Evolutionary conservation across 2,113 vertebrate species (phyloP).

Genomic region (Istiophorus platypterus): DNA sequence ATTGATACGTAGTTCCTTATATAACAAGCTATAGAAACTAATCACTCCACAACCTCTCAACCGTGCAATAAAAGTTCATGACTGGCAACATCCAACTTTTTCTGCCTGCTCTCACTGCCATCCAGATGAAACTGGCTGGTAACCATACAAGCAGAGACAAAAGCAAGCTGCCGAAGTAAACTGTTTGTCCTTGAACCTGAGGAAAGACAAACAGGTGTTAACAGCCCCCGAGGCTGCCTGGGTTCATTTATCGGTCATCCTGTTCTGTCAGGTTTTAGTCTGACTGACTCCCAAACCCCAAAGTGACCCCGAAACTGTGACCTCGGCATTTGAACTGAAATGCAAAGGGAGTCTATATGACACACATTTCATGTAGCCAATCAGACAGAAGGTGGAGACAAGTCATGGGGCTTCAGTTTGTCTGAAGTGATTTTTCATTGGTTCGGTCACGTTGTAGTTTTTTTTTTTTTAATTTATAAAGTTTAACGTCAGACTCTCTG

Average conservation of each 20-base stretch:
- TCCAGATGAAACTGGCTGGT: slow-evolving; percentile 71
- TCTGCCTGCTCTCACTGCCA: slow-evolving; percentile 26
- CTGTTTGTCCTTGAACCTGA: slow-evolving; percentile 73
- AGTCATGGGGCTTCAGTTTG: neutral
- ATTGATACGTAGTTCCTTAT: slow-evolving; percentile 33
- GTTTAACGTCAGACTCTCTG: neutral
- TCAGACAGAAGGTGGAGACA: slow-evolving; percentile 38
- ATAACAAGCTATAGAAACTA: slow-evolving; percentile 19
- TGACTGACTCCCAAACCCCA: slow-evolving; percentile 4
- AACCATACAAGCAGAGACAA: slow-evolving; percentile 23
- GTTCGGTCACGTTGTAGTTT: neutral
- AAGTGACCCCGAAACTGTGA: slow-evolving; percentile 41
- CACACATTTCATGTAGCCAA: slow-evolving; percentile 42
- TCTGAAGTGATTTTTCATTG: slow-evolving; percentile 5
- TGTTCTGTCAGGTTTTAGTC: slow-evolving; percentile 72
- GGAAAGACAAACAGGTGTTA: slow-evolving; percentile 75
- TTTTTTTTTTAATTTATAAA: neutral
- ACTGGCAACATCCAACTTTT: slow-evolving; percentile 21
- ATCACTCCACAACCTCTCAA: slow-evolving; percentile 7
- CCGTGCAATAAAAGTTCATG: slow-evolving; percentile 30
- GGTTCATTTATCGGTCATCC: slow-evolving; percentile 62
- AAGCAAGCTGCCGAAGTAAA: slow-evolving; percentile 17
- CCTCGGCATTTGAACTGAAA: slow-evolving; percentile 16
- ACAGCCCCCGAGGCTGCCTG: slow-evolving; percentile 25
- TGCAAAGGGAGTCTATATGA: neutral